Conservation (phyloP, 2,888 invertebrate species). For the Cryptocheilus praepositus region DNA sequence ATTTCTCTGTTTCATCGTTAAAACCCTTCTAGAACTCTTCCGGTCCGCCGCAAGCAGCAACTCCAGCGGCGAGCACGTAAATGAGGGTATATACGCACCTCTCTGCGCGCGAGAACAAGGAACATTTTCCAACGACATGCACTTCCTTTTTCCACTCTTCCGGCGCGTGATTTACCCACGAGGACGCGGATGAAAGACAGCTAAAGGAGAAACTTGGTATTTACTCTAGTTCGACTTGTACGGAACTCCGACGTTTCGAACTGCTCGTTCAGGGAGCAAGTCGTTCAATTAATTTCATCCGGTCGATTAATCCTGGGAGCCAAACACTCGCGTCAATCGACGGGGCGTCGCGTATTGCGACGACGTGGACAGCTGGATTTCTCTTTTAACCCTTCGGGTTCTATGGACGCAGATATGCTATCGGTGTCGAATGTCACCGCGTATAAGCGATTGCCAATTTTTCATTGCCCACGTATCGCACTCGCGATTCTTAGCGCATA, state of each 20-base stretch:
- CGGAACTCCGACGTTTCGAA: too few species aligned
- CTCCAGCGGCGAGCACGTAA: not conserved
- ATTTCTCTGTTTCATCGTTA: not conserved
- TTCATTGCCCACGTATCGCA: too few species aligned
- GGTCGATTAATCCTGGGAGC: slow-evolving; percentile 3
- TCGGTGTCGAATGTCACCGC: too few species aligned
- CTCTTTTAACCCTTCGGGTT: too few species aligned
- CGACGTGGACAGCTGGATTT: not conserved
- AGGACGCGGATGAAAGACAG: too few species aligned
- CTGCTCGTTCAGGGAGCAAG: not conserved
- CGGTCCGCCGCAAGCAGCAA: too few species aligned
- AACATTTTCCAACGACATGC: not conserved
- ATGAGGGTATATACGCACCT: slow-evolving; percentile 8
- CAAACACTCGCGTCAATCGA: not conserved
- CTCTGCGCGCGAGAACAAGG: not conserved
- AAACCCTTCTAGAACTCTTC: not conserved
- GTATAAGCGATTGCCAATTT: too few species aligned
- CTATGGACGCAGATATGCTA: too few species aligned
- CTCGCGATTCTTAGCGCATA: too few species aligned
- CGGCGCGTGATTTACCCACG: too few species aligned
- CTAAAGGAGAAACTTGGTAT: not conserved
- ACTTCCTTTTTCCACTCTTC: not conserved
- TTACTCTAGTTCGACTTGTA: not conserved
- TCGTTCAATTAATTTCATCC: slow-evolving; percentile 9
- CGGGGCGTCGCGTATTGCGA: not conserved